These are phyloP conservation scores for Drosophila albomicans DNA, from an alignment of 1,140 invertebrate species.

Conservation along the genomic window DNA sequence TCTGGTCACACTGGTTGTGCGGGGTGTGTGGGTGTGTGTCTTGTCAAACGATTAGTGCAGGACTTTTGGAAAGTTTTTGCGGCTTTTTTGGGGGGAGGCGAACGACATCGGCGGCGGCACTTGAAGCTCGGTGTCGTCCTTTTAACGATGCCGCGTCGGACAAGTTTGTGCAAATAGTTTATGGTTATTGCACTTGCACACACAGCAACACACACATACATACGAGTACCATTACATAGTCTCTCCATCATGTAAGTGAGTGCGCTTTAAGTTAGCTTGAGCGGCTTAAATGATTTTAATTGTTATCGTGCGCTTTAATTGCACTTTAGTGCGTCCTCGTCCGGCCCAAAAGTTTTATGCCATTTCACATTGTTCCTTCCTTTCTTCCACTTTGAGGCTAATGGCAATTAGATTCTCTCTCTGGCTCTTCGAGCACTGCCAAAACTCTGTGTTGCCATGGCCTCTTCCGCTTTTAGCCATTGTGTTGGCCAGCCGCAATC, in stretches of 20 bases:
- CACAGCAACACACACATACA: slow-evolving; percentile 27
- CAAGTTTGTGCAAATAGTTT: slow-evolving; percentile 81
- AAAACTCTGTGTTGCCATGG: slow-evolving; percentile 13
- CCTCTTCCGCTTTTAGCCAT: not conserved
- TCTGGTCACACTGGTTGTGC: slow-evolving; percentile 36
- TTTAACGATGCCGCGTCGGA: slow-evolving; percentile 66
- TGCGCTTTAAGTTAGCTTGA: slow-evolving; percentile 46
- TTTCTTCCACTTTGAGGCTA: slow-evolving; percentile 1
- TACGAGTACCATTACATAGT: not conserved
- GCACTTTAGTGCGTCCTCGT: slow-evolving; percentile 37
- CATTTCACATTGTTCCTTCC: slow-evolving; percentile 26
- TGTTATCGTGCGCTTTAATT: slow-evolving; percentile 75
- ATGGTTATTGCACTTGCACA: slow-evolving; percentile 69
- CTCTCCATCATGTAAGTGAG: not conserved
- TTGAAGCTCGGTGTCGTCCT: slow-evolving; percentile 43
- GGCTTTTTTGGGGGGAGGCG: slow-evolving; percentile 49
- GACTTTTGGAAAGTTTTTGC: slow-evolving; percentile 75
- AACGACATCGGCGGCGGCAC: slow-evolving; percentile 12
- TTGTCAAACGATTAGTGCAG: slow-evolving; percentile 72
- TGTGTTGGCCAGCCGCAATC: slow-evolving; percentile 1
- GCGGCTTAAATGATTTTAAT: slow-evolving; percentile 73
- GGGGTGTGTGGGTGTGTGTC: slow-evolving; percentile 24
- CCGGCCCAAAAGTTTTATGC: slow-evolving; percentile 33
- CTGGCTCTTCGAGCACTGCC: not conserved
- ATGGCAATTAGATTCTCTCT: slow-evolving; percentile 31